A percentile compares a stretch with the other conserved stretches of the same genome.
These are phyloP conservation scores for Volucella zonaria DNA, from an alignment of 2,888 invertebrate genomes.

Conservation along the genomic window DNA sequence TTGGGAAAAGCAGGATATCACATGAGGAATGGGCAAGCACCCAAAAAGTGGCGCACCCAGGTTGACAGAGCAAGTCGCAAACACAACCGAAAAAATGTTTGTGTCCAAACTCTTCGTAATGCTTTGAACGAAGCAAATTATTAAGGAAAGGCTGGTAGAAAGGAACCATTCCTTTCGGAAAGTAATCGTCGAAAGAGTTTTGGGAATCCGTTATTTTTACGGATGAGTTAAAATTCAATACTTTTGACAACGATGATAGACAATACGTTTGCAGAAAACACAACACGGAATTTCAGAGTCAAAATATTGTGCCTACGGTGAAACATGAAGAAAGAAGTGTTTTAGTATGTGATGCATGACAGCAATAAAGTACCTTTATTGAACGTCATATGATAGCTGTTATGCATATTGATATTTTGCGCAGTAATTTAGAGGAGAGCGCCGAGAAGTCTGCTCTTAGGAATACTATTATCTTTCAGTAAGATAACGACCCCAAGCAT, in stretches of 20 bases:
- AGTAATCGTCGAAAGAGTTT: not conserved
- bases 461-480: not conserved
- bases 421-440: not conserved
- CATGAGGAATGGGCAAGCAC: not conserved
- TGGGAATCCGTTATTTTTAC: too few species aligned
- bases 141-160: too few species aligned
- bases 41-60: not conserved
- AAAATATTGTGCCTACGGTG: not conserved
- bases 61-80: slow-evolving; percentile 14
- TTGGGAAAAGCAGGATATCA: not conserved
- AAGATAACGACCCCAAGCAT: too few species aligned
- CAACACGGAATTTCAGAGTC: not conserved
- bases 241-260: not conserved
- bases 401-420: slow-evolving; percentile 9
- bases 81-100: too few species aligned
- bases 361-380: too few species aligned
- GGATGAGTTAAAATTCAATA: too few species aligned
- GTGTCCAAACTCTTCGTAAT: not conserved
- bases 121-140: not conserved
- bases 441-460: slow-evolving; percentile 2
- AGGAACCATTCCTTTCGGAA: not conserved
- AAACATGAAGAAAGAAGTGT: not conserved
- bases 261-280: slow-evolving; percentile 10
- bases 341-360: too few species aligned
- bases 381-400: slow-evolving; percentile 11